Evolutionary conservation across 2,797 vertebrate genomes (phyloP), one percentile per base, ranked within the genome.

Genomic region (Pelobates cultripes): DNA sequence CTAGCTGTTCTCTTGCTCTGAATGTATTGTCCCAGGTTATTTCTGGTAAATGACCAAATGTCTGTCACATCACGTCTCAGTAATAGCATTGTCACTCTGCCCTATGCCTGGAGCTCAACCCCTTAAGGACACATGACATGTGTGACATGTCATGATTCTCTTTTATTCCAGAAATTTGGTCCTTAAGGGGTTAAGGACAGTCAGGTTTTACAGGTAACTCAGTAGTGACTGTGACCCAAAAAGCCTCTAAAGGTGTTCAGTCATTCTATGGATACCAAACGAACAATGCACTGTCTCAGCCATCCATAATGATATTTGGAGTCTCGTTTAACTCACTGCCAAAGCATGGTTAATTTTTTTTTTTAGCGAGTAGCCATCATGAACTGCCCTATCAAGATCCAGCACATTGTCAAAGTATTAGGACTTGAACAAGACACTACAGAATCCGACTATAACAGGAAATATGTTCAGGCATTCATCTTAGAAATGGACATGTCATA

Each of bases 271-370:
- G 5, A 28, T 64, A 64, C 28, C 28, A 7, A 14, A 64, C 61
- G 6, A 28, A 40, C 28, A 60, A 43, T 61, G 43, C 47, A 80
- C 12, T 47, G 28, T 73, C 40, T 44, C 6, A 14, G 17, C 45
- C 7, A 79, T 73, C 70, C 41, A 67, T 14, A 67, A 5, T 15
- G 8, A 40, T 14, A 43, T 61, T 28, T 68, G 40, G n/a, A 8
- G 41, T 67, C 5, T 17, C 44, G 28, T 43, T 10, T 63, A 73
- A 68, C 42, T 68, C 42, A 77, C 61, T 82, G 60, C 75, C 80
- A 78, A 28, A 53, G 66, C 53, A 28, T 73, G 66, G 45, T 55
- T 61, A 9, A 9, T 4, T 47, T 47, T 47, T 47, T 8, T 12
- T 41, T 80, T 43, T 42, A 63, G 51, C 44, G 40, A 45, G 40